Percentiles rank a stretch among this genome's conserved stretches.
These are phyloP conservation scores for Ennomos quercinarius DNA, from an alignment of 2,888 invertebrate genomes.

Conservation along the genomic window DNA sequence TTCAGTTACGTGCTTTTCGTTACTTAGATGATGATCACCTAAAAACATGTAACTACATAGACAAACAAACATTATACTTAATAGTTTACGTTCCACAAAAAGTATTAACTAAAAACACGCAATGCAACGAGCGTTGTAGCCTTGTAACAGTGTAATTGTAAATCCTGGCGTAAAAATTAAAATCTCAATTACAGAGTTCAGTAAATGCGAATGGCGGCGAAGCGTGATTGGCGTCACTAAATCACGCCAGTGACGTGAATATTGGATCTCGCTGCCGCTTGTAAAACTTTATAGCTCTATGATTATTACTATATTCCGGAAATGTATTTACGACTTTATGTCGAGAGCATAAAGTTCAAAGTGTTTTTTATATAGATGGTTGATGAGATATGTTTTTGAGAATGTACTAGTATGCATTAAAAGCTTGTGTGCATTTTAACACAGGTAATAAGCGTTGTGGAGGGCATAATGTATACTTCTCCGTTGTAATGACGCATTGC, in stretches of 20 bases:
- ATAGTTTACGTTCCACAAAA: not conserved
- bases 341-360: not conserved
- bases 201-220: slow-evolving; percentile 31
- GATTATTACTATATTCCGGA: slow-evolving; percentile 26
- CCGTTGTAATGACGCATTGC: slow-evolving; percentile 11
- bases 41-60: too few relatives aligned
- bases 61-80: too few relatives aligned
- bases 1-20: too few relatives aligned
- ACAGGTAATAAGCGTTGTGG: slow-evolving; percentile 10
- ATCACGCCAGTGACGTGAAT: slow-evolving; percentile 37
- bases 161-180: slow-evolving; percentile 39
- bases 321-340: slow-evolving; percentile 19
- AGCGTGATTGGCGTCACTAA: slow-evolving; percentile 42
- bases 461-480: not conserved
- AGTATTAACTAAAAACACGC: slow-evolving; percentile 12
- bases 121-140: slow-evolving; percentile 8
- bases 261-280: slow-evolving; percentile 37
- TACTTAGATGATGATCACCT: too few relatives aligned
- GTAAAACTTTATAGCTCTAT: slow-evolving; percentile 40
- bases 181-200: slow-evolving; percentile 39
- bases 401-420: slow-evolving; percentile 9
- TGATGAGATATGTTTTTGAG: slow-evolving; percentile 1
- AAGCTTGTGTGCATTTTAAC: slow-evolving; percentile 5
- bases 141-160: slow-evolving; percentile 30
- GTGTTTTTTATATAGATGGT: slow-evolving; percentile 5